phyloP scores from a whole-genome alignment of 2,113 vertebrate genomes.

The Crotophaga sulcirostris region DNA sequence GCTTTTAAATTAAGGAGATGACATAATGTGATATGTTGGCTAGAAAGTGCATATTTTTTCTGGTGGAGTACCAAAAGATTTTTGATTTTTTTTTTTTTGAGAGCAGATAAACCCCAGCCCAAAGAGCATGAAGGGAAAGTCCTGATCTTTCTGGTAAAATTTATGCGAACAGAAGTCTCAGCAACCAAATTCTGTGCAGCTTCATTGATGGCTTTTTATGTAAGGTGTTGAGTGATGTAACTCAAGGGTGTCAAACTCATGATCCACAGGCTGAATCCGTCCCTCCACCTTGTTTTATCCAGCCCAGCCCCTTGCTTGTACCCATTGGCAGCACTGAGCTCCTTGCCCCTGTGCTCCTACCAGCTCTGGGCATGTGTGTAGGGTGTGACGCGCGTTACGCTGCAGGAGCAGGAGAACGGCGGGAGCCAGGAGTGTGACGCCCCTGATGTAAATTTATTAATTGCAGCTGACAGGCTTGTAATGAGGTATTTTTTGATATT shows the following conservation, averaged over 20 bases:
- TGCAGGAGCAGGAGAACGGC: too few relatives aligned
- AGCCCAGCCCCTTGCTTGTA: too few relatives aligned
- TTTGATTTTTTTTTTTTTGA: too few relatives aligned
- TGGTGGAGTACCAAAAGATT: not conserved
- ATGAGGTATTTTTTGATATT: not conserved
- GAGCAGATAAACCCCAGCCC: too few relatives aligned
- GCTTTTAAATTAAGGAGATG: not conserved
- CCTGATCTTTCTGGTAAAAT: not conserved
- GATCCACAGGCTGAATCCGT: too few relatives aligned
- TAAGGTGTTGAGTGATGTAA: not conserved
- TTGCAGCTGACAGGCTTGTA: not conserved
- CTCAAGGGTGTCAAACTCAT: too few relatives aligned
- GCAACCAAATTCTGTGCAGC: not conserved
- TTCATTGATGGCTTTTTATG: not conserved
- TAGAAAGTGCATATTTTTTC: not conserved
- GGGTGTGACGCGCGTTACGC: too few relatives aligned
- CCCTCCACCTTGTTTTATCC: too few relatives aligned
- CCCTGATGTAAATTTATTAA: not conserved
- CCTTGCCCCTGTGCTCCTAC: too few relatives aligned
- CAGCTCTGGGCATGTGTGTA: too few relatives aligned
- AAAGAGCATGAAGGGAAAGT: not conserved
- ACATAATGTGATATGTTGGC: not conserved
- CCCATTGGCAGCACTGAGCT: too few relatives aligned
- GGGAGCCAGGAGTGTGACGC: too few relatives aligned
- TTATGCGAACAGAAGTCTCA: not conserved